Evolutionary conservation across 2,113 vertebrate genomes (phyloP).

Genomic region (Oenanthe melanoleuca): DNA sequence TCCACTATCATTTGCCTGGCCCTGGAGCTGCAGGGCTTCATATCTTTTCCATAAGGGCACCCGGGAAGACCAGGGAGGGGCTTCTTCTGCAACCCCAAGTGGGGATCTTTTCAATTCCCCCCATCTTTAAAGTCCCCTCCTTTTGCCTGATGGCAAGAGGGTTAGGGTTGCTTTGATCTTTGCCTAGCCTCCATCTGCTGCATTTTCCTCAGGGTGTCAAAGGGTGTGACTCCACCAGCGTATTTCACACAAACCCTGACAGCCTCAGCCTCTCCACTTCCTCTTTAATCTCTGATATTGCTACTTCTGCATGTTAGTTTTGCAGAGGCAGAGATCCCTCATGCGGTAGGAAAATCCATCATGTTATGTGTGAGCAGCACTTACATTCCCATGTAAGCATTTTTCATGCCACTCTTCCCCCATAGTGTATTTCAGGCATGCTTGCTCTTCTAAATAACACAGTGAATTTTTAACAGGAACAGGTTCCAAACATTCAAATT

Average conservation of each 20-base stretch:
- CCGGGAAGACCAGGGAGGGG: background rate
- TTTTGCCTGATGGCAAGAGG: background rate
- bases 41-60: background rate
- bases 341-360: background rate
- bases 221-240: background rate
- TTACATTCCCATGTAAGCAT: background rate
- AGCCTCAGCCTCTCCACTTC: background rate
- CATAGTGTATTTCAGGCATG: background rate
- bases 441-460: background rate
- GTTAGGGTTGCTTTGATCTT: background rate
- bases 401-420: background rate
- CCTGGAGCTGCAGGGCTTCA: background rate
- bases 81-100: background rate
- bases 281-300: background rate
- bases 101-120: background rate
- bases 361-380: rapidly evolving
- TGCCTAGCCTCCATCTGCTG: background rate
- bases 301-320: background rate
- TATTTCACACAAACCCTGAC: background rate
- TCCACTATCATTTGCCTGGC: background rate
- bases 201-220: background rate
- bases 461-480: background rate
- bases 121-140: background rate
- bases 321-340: background rate
- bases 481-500: background rate